phyloP scores from a whole-genome alignment of 2,888 invertebrate species.

The Drosophila hawaiiensis region DNA sequence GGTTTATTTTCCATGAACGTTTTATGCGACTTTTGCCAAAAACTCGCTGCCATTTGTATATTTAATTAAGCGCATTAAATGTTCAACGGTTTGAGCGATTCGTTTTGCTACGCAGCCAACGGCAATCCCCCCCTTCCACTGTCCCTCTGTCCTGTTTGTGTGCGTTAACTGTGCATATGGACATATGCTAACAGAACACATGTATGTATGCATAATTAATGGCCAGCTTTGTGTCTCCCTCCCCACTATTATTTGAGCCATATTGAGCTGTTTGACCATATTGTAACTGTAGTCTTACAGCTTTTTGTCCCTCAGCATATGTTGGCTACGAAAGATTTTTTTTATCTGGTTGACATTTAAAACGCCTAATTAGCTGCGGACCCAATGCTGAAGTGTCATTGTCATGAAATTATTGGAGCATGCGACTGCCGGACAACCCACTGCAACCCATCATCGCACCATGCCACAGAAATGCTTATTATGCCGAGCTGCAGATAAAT shows the following conservation, averaged over 20 bases:
- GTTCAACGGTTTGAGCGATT: constrained; percentile 29
- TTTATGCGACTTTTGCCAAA: constrained; percentile 53
- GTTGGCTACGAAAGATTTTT: constrained; percentile 32
- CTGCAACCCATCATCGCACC: constrained; percentile 15
- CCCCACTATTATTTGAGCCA: constrained; percentile 36
- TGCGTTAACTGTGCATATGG: constrained; percentile 15
- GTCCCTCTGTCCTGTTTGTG: not conserved
- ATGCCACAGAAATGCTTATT: constrained; percentile 51
- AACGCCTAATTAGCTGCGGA: constrained; percentile 74
- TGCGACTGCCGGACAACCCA: constrained; percentile 30
- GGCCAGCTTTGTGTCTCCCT: constrained; percentile 45
- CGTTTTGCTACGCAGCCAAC: constrained; percentile 23
- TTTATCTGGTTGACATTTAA: constrained; percentile 67
- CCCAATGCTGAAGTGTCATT: constrained; percentile 38
- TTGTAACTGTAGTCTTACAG: constrained; percentile 32
- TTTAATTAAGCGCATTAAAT: constrained; percentile 80
- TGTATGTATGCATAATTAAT: constrained; percentile 71
- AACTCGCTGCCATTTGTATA: constrained; percentile 71
- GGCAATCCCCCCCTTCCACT: constrained; percentile 2
- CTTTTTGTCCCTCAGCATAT: constrained; percentile 49
- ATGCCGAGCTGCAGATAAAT: constrained; percentile 61
- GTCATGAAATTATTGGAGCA: constrained; percentile 71
- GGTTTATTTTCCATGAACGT: constrained; percentile 49
- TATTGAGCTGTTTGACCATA: constrained; percentile 57
- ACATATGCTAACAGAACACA: constrained; percentile 62